Base-by-base conservation (phyloP, 2,888 invertebrate species). In the Diaprepes abbreviatus region DNA sequence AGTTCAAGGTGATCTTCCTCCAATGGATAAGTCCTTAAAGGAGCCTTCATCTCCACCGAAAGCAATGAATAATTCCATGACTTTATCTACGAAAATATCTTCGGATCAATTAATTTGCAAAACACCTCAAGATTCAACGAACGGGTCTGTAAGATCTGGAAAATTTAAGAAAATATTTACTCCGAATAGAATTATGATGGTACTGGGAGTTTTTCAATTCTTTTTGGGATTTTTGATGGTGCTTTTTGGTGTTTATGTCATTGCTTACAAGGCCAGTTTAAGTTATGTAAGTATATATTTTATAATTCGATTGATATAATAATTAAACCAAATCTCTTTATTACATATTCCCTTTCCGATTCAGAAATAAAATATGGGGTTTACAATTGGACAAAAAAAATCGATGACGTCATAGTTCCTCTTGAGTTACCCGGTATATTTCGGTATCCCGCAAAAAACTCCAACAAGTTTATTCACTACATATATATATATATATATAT, bases 201-300 rank as follows among this genome's bases (percentile, higher is more conserved):
- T 87, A 17, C 79, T 87, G 75, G 90, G 89, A 48, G 74, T 89
- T 74, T 85, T 86, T 75, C 92, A 92, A 83, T 87, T 90, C 74
- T 82, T 87, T 68, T 86, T 91, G 60, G 91, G 91, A 12, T 85
- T 89, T 67, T 81, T 89, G 75, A 84, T 91, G 83, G 87, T 89
- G 72, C 88, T 88, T 3, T 89, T 89, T 66, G 91, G 91, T 1
- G 88, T 89, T 17, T 79, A 89, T 73, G 90, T 89, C 1, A 86
- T 90, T 73, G 87, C 89, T 73, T 88, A 90, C 79, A 89, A 89
- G 48, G 89, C 90, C 14, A 84, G 85, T 36, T 79, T 87, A 59
- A 79, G 80, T 36, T 79, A 82, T 81, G 84, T 84, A 76, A 79
- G 75, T 74, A 52, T 12, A 12, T 36, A 33, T n/a, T n/a, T n/a